Evolutionary conservation across 2,113 vertebrate genomes (phyloP), one percentile per base, ranked within the genome.

Genomic region (Ahaetulla prasina): DNA sequence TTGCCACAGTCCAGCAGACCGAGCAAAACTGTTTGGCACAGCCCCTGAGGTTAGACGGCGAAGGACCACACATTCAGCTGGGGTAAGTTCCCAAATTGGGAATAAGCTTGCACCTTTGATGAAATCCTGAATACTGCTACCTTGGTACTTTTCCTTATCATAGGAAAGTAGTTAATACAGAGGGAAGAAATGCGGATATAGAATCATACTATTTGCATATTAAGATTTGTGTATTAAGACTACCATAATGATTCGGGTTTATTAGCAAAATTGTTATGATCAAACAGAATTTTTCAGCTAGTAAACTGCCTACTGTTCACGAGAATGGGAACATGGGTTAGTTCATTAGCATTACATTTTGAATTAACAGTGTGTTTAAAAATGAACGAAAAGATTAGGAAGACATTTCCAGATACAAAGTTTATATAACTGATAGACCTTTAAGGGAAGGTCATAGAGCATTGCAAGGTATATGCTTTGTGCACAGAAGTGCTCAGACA

Each of bases 1-100:
- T 97, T 98, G 97, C 93, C 99, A 98, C 96, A 98, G 97, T 96
- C 35, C 96, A 88, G 96, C 97, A 35, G 99, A 99, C 4, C 97
- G 98, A 95, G 97, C 98, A 96, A 98, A 97, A 96, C 96, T 98
- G 94, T 97, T 97, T 27, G 95, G 98, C 35, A 98, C 98, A 43
- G 96, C 97, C 0, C 94, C 96, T 2, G 97, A 98, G 85, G 95
- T 96, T 11, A 95, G 96, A 18, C 91, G 96, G 1, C 97, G 98
- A 8, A 99, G 96, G 97, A 97, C 98, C 27, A 91, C 96, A 0
- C 98, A 98, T 85, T 95, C 95, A 25, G 88, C 89, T n/a, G 95
- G 88, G 97, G 97, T 97, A 96, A 97, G 97, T 9, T 0, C 43
- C 45, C 85, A 92, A 80, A 52, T 10, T 27, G 8, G 68, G 5